Evolutionary conservation across 2,888 invertebrate genomes (phyloP).

Genomic region (Thymelicus acteon): DNA sequence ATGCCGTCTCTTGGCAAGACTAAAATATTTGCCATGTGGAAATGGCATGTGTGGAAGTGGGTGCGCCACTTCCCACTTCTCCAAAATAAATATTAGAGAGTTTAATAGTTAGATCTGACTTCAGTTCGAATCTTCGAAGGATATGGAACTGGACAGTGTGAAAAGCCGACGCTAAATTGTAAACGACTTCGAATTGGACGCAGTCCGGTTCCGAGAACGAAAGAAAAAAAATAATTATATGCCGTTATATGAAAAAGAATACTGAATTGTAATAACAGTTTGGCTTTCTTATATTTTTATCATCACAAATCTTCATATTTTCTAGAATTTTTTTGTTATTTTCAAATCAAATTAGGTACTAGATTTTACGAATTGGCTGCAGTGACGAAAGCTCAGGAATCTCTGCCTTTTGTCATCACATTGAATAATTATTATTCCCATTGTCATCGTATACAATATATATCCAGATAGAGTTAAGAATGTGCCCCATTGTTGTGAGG

Average conservation of each 20-base stretch:
- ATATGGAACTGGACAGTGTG: neutral
- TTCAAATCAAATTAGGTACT: neutral
- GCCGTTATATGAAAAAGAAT: neutral
- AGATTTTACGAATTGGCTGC: neutral
- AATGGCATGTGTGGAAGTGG: too few species aligned
- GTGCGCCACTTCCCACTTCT: too few species aligned
- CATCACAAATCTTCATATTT: neutral
- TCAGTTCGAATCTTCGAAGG: neutral
- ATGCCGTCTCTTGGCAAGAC: neutral
- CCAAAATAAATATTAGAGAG: neutral
- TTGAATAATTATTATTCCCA: slow-evolving; percentile 8
- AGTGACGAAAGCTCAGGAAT: neutral
- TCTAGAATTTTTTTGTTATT: neutral
- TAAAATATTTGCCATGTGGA: neutral
- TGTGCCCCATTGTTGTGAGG: slow-evolving; percentile 22
- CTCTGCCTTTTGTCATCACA: neutral
- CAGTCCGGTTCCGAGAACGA: neutral
- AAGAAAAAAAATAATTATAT: neutral
- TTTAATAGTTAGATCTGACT: neutral
- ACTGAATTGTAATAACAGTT: neutral
- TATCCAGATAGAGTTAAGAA: slow-evolving; percentile 6
- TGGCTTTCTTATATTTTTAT: too few species aligned
- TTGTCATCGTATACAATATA: slow-evolving; percentile 6
- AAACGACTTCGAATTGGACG: neutral
- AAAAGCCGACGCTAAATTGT: neutral